Evolutionary conservation across 2,888 invertebrate species (phyloP).

Genomic region (Nephrotoma flavescens): DNA sequence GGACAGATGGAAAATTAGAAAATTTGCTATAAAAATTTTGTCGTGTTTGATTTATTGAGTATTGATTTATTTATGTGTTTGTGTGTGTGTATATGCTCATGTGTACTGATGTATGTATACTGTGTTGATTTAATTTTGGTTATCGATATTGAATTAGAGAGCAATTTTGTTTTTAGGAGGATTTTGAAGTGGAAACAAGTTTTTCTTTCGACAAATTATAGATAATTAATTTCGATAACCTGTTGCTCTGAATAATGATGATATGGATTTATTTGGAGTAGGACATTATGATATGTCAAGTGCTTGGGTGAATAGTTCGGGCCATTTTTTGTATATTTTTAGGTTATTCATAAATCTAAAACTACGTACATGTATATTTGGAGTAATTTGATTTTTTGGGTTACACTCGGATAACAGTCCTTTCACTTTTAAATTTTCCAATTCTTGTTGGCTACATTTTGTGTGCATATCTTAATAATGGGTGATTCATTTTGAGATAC

Average conservation of each 20-base stretch:
- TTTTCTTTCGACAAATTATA: neutral
- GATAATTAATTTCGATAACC: neutral
- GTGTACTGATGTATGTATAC: neutral
- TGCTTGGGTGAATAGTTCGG: neutral
- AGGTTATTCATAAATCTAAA: too few species aligned
- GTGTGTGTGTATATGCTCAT: neutral
- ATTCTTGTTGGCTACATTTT: too few species aligned
- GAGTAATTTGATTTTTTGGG: too few species aligned
- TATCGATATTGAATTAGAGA: neutral
- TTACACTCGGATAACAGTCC: too few species aligned
- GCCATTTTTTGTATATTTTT: too few species aligned
- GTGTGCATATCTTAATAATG: too few species aligned
- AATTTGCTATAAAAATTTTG: neutral
- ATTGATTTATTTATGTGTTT: neutral
- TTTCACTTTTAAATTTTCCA: too few species aligned
- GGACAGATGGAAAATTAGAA: neutral
- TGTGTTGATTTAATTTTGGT: neutral
- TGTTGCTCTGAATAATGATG: neutral
- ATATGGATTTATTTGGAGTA: neutral
- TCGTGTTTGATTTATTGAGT: neutral
- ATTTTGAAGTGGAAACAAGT: neutral
- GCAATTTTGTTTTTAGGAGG: neutral
- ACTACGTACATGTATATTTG: too few species aligned
- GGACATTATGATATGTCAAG: neutral
- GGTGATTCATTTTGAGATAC: too few species aligned